Evolutionary conservation across 2,113 vertebrate species (phyloP), one percentile per base, ranked within the genome.

Genomic region (Daubentonia madagascariensis): DNA sequence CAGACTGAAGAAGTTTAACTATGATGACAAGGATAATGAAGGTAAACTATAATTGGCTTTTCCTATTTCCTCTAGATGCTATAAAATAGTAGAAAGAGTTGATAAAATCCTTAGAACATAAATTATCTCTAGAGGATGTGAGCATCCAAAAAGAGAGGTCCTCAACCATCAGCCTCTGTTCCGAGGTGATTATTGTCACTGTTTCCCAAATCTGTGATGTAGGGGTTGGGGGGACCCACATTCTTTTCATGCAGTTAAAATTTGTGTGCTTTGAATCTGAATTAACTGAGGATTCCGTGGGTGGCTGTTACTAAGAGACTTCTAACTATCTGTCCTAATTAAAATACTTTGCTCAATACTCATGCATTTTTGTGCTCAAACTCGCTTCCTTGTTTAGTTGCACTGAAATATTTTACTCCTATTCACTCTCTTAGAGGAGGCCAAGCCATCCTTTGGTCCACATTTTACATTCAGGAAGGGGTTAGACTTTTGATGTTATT

Each of bases 21-120:
- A 52, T 52, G 22, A 67, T 43, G 68, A 80, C 57, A 76, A 87
- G 73, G 48, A 73, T 70, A 96, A 72, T 43, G 76, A 70, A 95
- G 11, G 22, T 35, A 65, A 95, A 35, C 40, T 45, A 50, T 85
- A 91, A 93, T 95, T 57, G 91, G 65, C 50, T 72, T 93, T 80
- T 45, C 37, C 32, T 59, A 28, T 89, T 93, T 97, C 65, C 45
- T 94, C 52, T 50, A 73, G 83, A 70, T 78, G 45, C 37, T 67
- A 8, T 65, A 54, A 91, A 81, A 75, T 72, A 30, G 65, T 91
- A 45, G 90, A 45, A 54, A 65, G 65, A 43, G 40, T n/a, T 81
- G 65, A 76, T 95, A 80, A 43, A 70, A 85, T n/a, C 7, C 4
- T 43, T 37, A 76, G 93, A 59, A 40, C 43, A 70, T 50, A 65